Conservation (phyloP, 2,888 invertebrate genomes). For the Bellardia bayeri region DNA sequence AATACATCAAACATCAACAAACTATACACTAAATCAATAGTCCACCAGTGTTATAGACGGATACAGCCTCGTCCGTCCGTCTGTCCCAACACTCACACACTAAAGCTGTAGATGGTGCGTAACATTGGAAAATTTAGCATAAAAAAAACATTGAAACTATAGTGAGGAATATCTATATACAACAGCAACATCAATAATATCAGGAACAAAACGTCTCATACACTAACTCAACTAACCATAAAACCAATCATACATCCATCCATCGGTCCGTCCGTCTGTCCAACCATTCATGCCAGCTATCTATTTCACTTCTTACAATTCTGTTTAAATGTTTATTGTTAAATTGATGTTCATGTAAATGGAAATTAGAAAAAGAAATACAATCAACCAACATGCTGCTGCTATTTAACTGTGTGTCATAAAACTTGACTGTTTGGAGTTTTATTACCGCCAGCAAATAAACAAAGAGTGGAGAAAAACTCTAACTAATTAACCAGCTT, state of each 20-base stretch:
- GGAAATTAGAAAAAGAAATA: slow-evolving; percentile 12
- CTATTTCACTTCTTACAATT: slow-evolving; percentile 49
- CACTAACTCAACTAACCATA: slow-evolving; percentile 24
- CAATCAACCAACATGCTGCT: background rate
- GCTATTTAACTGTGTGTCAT: slow-evolving; percentile 60
- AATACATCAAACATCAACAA: slow-evolving; percentile 56
- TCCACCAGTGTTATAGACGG: slow-evolving; percentile 2
- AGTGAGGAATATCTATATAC: slow-evolving; percentile 7
- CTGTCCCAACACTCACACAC: background rate
- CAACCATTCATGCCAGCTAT: slow-evolving; percentile 11
- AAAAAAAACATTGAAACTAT: slow-evolving; percentile 39
- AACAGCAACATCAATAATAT: slow-evolving; percentile 34
- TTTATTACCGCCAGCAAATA: slow-evolving; percentile 60
- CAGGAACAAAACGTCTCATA: slow-evolving; percentile 11
- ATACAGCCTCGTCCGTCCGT: background rate
- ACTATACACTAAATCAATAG: slow-evolving; percentile 71
- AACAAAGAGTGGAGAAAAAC: slow-evolving; percentile 6
- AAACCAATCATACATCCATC: background rate
- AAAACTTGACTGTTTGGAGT: slow-evolving; percentile 54
- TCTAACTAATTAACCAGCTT: background rate
- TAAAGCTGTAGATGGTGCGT: slow-evolving; percentile 64
- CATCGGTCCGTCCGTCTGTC: slow-evolving; percentile 1
- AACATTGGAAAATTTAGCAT: slow-evolving; percentile 71
- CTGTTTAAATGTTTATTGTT: slow-evolving; percentile 54
- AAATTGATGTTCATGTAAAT: slow-evolving; percentile 62